A percentile compares a stretch with the other conserved stretches of the same genome.
phyloP scores from a whole-genome alignment of 2,888 invertebrate genomes.

The Formica aserva region DNA sequence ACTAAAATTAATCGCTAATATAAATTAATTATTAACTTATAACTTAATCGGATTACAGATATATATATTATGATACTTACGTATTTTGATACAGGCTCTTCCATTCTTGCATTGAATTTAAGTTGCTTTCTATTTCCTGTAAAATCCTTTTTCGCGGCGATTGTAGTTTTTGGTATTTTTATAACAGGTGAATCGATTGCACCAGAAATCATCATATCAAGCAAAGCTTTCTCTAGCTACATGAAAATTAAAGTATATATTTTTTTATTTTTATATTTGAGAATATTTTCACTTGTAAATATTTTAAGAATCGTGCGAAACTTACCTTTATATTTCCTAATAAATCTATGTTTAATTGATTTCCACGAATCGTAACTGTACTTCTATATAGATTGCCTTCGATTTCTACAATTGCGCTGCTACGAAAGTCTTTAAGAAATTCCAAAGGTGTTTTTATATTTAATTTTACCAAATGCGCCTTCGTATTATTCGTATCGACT shows the following conservation, averaged over 20 bases:
- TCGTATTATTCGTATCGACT: slow-evolving; percentile 83
- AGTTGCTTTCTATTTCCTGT: slow-evolving; percentile 89
- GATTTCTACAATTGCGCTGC: slow-evolving; percentile 85
- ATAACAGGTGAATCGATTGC: slow-evolving; percentile 89
- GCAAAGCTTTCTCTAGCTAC: slow-evolving; percentile 89
- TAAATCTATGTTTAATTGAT: slow-evolving; percentile 86
- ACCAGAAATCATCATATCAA: slow-evolving; percentile 89
- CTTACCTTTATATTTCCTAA: slow-evolving; percentile 87
- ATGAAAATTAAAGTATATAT: slow-evolving; percentile 66
- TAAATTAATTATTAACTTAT: background rate
- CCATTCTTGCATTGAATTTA: slow-evolving; percentile 88
- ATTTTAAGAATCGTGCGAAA: background rate
- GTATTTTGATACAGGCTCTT: slow-evolving; percentile 82
- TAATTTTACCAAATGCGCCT: slow-evolving; percentile 86
- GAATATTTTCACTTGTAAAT: slow-evolving; percentile 15
- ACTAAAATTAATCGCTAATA: background rate
- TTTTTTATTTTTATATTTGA: slow-evolving; percentile 15
- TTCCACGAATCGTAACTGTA: slow-evolving; percentile 86
- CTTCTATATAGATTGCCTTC: slow-evolving; percentile 87
- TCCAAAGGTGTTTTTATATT: slow-evolving; percentile 87
- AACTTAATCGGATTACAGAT: slow-evolving; percentile 9
- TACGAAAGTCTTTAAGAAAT: slow-evolving; percentile 86
- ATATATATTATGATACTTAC: slow-evolving; percentile 62
- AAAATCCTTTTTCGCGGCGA: slow-evolving; percentile 90
- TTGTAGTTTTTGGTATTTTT: slow-evolving; percentile 89